Percentiles rank a stretch among this genome's conserved stretches.
Evolutionary conservation across 30 jellyfish, hydroid and myxozoan genomes (phyloP).

Genomic region (Cassiopea xamachana): DNA sequence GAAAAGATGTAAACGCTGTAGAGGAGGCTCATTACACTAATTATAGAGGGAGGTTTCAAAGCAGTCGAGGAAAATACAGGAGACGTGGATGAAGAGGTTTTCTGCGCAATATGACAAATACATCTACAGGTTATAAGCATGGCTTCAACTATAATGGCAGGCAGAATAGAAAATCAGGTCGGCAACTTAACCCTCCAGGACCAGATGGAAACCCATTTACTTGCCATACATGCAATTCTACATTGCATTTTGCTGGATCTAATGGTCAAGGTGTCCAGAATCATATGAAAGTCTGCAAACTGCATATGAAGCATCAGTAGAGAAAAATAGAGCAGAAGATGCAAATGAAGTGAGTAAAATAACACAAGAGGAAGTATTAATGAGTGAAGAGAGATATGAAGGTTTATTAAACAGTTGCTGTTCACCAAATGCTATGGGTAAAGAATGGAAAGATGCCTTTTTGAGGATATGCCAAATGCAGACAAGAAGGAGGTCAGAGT

Average conservation of each 20-base stretch:
- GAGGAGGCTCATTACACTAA: no score
- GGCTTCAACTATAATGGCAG: background rate
- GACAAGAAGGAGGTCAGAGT: no score
- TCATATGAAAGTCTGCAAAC: background rate
- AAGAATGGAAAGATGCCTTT: no score
- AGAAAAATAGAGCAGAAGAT: background rate
- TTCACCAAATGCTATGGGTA: background rate
- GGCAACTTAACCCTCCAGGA: background rate
- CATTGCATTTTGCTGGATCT: background rate
- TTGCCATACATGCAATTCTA: background rate
- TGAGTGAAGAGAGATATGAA: background rate
- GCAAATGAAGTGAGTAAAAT: background rate
- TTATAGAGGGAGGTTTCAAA: no score
- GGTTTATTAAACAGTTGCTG: background rate
- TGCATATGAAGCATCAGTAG: background rate
- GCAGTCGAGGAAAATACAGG: no score
- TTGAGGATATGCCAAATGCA: no score
- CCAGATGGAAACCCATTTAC: background rate
- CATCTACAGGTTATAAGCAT: background rate
- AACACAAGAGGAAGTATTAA: background rate
- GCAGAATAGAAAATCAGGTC: background rate
- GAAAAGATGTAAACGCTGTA: no score
- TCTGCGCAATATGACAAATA: no score
- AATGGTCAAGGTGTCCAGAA: background rate
- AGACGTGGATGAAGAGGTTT: no score